Conservation (phyloP, 2,797 vertebrate genomes). For the Triplophysa bombifrons region DNA sequence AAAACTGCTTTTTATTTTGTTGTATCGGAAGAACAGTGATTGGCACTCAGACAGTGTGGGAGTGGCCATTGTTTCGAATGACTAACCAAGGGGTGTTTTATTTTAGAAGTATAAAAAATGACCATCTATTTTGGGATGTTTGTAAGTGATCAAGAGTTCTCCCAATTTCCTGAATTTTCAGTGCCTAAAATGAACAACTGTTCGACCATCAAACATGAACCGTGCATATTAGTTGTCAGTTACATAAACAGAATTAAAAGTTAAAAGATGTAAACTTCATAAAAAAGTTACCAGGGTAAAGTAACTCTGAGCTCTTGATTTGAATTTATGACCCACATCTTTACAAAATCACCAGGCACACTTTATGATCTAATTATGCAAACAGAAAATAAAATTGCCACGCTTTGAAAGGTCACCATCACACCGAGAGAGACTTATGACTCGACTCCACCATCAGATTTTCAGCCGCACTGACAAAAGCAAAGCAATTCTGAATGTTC, state of each 20-base stretch:
- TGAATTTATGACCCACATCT: slow-evolving; percentile 40
- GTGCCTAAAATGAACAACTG: neutral
- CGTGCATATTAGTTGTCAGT: neutral
- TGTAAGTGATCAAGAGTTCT: neutral
- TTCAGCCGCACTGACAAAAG: neutral
- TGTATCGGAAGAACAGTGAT: too few relatives aligned
- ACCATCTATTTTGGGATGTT: neutral
- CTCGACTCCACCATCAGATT: neutral
- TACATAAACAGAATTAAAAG: neutral
- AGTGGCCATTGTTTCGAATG: too few relatives aligned
- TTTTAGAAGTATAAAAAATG: neutral
- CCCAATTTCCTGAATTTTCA: neutral
- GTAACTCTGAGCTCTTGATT: slow-evolving; percentile 31
- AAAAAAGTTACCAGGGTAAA: neutral
- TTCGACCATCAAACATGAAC: neutral
- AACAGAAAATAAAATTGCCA: slow-evolving; percentile 39
- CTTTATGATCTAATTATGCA: slow-evolving; percentile 52
- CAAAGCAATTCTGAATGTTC: neutral
- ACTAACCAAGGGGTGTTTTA: neutral
- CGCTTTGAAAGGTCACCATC: slow-evolving; percentile 47
- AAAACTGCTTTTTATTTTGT: neutral
- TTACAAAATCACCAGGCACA: slow-evolving; percentile 8
- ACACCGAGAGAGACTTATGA: slow-evolving; percentile 18
- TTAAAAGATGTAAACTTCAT: neutral
- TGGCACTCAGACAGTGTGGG: too few relatives aligned